Base-by-base conservation (phyloP, 2,797 vertebrate species). In the Cottoperca gobio region DNA sequence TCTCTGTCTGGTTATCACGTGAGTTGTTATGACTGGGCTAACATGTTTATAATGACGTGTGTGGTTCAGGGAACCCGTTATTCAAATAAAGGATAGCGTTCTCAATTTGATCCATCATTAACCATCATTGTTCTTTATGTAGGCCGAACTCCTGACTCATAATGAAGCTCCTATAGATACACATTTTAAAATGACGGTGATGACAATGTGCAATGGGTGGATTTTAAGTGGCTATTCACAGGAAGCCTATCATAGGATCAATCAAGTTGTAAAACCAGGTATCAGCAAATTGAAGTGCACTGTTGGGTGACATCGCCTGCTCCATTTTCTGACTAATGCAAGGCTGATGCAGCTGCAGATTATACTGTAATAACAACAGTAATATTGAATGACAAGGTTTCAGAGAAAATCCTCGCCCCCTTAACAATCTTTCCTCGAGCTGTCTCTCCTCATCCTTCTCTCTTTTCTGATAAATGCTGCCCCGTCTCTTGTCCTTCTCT, bases 351-450 rank as follows among this genome's bases (percentile, higher is more conserved):
- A 75, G 66, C 49, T 52, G 50, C 66, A 61, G 66, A 79, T 84
- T 73, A 72, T n/a, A n/a, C n/a, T n/a, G n/a, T 43, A 76, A 85
- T 69, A 80, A 75, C 68, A 84, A 73, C 46, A 14, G 59, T 86
- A 67, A 88, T 73, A 48, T 14, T 75, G 50, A 89, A 81, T 28
- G 86, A 82, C 75, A 79, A 73, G 54, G 57, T 74, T 73, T 84
- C 79, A 61, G 40, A 70, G 75, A 71, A 72, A 77, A 60, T 77
- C 52, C 21, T 52, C 8, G 3, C 57, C 21, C 63, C 19, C 59
- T 73, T 63, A 83, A 53, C 53, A 40, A 33, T 70, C 76, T 63
- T 76, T 70, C 50, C 65, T 81, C 37, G 42, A 77, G 49, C 63
- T 69, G 78, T 88, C 84, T 54, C 68, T 74, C 62, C 69, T 83